These are phyloP conservation scores for Leucania comma DNA, from an alignment of 2,888 invertebrate species.

Conservation along the genomic window DNA sequence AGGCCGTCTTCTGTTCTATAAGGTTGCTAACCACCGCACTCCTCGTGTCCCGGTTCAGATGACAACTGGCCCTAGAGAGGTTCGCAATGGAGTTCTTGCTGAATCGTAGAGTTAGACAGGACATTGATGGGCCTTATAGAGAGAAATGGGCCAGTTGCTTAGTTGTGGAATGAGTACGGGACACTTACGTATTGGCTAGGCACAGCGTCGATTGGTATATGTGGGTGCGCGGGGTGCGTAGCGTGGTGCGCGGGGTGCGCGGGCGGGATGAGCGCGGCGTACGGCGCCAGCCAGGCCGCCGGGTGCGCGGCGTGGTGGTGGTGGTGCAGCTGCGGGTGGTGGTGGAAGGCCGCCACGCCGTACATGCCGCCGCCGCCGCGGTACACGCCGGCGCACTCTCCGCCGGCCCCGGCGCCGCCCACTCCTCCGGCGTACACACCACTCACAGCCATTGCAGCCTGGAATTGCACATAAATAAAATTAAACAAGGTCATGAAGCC, in stretches of 20 bases:
- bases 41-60: slow-evolving; percentile 50
- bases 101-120: slow-evolving; percentile 22
- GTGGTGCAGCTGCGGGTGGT: slow-evolving; percentile 86
- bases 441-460: slow-evolving; percentile 86
- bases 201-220: slow-evolving; percentile 87
- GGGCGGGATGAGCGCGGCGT: slow-evolving; percentile 85
- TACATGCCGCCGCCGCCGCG: slow-evolving; percentile 85
- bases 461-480: slow-evolving; percentile 52
- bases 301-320: slow-evolving; percentile 85
- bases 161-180: slow-evolving; percentile 43
- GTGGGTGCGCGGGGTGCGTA: slow-evolving; percentile 83
- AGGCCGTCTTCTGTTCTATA: slow-evolving; percentile 41
- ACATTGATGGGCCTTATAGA: slow-evolving; percentile 18
- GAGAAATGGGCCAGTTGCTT: slow-evolving; percentile 39
- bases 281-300: slow-evolving; percentile 87
- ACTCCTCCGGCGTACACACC: slow-evolving; percentile 85
- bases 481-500: background rate
- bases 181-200: slow-evolving; percentile 89
- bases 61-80: slow-evolving; percentile 39
- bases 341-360: slow-evolving; percentile 87
- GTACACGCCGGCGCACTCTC: slow-evolving; percentile 86
- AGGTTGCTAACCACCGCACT: slow-evolving; percentile 56
- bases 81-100: slow-evolving; percentile 20
- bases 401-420: slow-evolving; percentile 79
- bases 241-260: slow-evolving; percentile 83